These are phyloP conservation scores for Cossypha heuglini DNA, from an alignment of 2,797 vertebrate species.

Conservation along the genomic window DNA sequence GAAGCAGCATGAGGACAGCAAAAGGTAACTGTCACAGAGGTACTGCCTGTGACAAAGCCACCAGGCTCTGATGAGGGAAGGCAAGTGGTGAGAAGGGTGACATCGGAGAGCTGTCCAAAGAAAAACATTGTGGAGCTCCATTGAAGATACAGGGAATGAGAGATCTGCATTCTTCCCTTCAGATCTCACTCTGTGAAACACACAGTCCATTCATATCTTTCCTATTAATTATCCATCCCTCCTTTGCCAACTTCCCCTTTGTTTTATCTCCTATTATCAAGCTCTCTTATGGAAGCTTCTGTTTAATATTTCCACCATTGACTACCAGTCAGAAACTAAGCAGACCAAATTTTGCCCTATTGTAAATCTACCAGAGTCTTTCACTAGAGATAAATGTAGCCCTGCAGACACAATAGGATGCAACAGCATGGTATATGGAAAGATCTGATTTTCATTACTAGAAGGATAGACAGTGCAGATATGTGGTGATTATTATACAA, in stretches of 20 bases:
- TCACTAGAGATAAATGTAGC: not conserved
- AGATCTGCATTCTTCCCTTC: not conserved
- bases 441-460: conserved; percentile 26
- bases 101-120: not conserved
- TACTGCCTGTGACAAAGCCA: not conserved
- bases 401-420: not conserved
- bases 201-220: not conserved
- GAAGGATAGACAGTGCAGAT: conserved; percentile 16
- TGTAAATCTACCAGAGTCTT: conserved; percentile 1
- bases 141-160: not conserved
- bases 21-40: not conserved
- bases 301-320: not conserved
- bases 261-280: conserved; percentile 3
- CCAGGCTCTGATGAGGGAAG: not conserved
- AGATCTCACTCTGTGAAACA: not conserved
- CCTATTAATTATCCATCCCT: not conserved
- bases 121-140: not conserved
- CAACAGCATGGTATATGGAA: not conserved
- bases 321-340: not conserved
- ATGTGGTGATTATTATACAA: conserved; percentile 28
- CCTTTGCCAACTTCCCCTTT: not conserved
- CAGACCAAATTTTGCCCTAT: not conserved
- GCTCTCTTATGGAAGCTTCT: not conserved
- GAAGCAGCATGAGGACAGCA: not conserved
- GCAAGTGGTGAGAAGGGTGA: not conserved